Conservation (phyloP, 1,140 invertebrate species). For the Nasonia longicornis region DNA sequence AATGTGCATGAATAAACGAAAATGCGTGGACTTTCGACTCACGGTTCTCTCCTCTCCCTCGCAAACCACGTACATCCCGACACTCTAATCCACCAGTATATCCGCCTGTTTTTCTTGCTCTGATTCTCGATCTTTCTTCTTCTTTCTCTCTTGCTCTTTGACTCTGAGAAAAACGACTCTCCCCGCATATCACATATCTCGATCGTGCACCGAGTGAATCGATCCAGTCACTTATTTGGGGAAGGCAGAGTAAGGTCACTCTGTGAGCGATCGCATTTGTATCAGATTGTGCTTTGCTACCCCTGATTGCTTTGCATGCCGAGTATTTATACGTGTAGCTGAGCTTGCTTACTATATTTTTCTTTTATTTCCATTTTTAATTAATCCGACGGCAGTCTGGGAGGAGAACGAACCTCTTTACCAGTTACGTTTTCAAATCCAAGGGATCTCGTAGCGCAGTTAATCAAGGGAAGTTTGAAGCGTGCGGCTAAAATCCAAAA, state of each 20-base stretch:
- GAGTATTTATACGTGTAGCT: background rate
- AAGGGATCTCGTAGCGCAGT: background rate
- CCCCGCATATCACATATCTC: background rate
- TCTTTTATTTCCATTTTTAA: background rate
- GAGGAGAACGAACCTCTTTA: slow-evolving; percentile 29
- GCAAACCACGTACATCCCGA: background rate
- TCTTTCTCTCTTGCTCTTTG: background rate
- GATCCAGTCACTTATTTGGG: background rate
- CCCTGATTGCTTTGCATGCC: slow-evolving; percentile 13
- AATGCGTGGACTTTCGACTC: background rate
- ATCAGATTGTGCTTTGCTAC: background rate
- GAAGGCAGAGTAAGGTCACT: background rate
- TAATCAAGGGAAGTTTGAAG: too few relatives aligned
- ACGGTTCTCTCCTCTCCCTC: background rate
- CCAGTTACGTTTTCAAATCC: background rate
- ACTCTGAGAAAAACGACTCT: background rate
- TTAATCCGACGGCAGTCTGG: background rate
- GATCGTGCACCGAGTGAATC: background rate
- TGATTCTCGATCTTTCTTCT: background rate
- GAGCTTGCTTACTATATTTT: slow-evolving; percentile 5
- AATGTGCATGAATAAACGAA: background rate
- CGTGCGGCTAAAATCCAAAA: too few relatives aligned
- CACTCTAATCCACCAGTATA: background rate
- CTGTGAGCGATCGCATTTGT: background rate
- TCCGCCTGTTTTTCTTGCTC: background rate